A percentile compares a stretch with the other conserved stretches of the same genome.
Conservation (phyloP, 2,113 vertebrate species). For the Peromyscus californicus region DNA sequence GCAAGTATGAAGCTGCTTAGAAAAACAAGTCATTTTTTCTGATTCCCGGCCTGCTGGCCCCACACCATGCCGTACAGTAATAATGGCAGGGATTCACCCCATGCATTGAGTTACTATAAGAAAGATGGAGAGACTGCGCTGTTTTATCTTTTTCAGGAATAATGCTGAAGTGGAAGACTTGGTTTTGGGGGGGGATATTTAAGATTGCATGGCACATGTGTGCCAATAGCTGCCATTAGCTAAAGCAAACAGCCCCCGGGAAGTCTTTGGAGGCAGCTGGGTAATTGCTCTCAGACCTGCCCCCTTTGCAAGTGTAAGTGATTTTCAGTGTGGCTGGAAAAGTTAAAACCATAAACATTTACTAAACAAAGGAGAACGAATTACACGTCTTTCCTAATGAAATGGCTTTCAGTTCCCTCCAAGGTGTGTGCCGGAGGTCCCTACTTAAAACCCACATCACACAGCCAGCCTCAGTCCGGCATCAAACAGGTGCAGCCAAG, state of each 20-base stretch:
- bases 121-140: neutral
- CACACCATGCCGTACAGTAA: no score
- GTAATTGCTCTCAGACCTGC: conserved; percentile 81
- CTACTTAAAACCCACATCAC: conserved; percentile 58
- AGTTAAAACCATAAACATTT: conserved; percentile 80
- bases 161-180: neutral
- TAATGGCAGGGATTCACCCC: neutral
- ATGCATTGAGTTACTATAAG: accelerated
- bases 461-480: neutral
- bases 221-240: conserved; percentile 59
- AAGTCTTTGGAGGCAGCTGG: conserved; percentile 28
- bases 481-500: conserved; percentile 62
- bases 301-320: conserved; percentile 63
- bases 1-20: neutral
- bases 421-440: conserved; percentile 67
- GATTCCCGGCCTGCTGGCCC: neutral
- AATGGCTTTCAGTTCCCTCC: conserved; percentile 68
- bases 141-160: neutral
- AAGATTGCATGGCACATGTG: conserved; percentile 50
- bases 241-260: conserved; percentile 75
- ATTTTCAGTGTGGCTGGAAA: conserved; percentile 74
- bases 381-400: conserved; percentile 65
- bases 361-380: conserved; percentile 76
- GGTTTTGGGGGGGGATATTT: neutral
- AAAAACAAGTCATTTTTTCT: accelerated